These are phyloP conservation scores for Epinotia ramella DNA, from an alignment of 2,888 invertebrate genomes.

Conservation along the genomic window DNA sequence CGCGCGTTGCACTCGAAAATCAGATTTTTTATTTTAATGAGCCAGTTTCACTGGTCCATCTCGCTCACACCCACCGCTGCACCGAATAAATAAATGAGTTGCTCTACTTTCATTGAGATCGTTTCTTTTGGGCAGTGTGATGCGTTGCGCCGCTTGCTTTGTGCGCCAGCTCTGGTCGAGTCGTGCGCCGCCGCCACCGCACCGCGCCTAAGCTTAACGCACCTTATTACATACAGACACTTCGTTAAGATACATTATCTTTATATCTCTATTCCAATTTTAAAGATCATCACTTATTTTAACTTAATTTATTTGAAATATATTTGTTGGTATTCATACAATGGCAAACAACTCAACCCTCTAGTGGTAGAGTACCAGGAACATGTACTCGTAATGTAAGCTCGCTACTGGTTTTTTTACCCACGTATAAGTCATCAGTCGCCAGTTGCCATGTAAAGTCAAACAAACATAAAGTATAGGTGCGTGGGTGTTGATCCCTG, in stretches of 20 bases:
- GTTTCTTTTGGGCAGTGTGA: conserved; percentile 78
- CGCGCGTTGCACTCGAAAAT: conserved; percentile 81
- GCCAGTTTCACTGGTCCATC: conserved; percentile 75
- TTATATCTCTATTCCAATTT: conserved; percentile 14
- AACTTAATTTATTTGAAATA: neutral
- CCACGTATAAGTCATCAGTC: neutral
- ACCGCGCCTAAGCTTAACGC: conserved; percentile 14
- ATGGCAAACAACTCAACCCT: neutral
- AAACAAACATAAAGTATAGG: neutral
- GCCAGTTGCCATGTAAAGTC: neutral
- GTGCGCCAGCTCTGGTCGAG: conserved; percentile 45
- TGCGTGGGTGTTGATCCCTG: neutral
- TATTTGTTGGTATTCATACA: too few relatives aligned
- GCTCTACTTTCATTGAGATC: conserved; percentile 85
- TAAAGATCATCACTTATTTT: neutral
- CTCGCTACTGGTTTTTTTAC: neutral
- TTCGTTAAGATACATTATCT: conserved; percentile 18
- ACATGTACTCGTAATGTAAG: neutral
- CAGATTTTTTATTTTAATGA: conserved; percentile 84
- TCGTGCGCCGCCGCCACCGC: conserved; percentile 41
- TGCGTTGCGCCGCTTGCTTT: conserved; percentile 57
- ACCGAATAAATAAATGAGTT: conserved; percentile 84
- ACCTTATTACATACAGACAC: conserved; percentile 16
- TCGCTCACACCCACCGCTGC: conserved; percentile 78
- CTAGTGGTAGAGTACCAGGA: neutral